Evolutionary conservation across 2,888 invertebrate genomes (phyloP).

Genomic region (Chymomyza fuscimana): DNA sequence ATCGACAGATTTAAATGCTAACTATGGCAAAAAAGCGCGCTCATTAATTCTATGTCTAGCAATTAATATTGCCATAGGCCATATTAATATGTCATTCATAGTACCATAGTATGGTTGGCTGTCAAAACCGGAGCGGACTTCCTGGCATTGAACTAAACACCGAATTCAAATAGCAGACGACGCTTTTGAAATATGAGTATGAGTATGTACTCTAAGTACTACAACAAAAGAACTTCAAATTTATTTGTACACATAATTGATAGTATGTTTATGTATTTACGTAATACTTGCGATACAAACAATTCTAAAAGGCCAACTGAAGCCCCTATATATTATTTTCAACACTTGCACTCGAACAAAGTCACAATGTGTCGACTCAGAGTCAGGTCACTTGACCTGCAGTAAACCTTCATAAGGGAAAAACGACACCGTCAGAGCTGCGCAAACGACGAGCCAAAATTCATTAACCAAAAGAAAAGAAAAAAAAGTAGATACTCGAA

Average conservation of each 20-base stretch:
- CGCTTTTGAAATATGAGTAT: conserved; percentile 58
- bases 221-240: conserved; percentile 27
- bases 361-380: conserved; percentile 34
- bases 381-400: conserved; percentile 63
- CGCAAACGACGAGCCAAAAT: conserved; percentile 17
- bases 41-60: background rate
- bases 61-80: background rate
- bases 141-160: conserved; percentile 61
- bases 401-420: conserved; percentile 44
- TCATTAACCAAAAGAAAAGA: conserved; percentile 39
- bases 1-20: background rate
- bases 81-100: conserved; percentile 1
- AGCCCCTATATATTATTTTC: conserved; percentile 54
- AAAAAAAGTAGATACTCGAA: conserved; percentile 23
- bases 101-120: background rate
- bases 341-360: conserved; percentile 32
- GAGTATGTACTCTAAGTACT: background rate
- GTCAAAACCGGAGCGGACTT: conserved; percentile 64
- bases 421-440: conserved; percentile 33
- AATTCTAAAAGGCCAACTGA: conserved; percentile 52
- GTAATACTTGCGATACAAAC: background rate
- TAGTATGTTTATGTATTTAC: conserved; percentile 4
- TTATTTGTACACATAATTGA: background rate
- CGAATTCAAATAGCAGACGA: conserved; percentile 30
- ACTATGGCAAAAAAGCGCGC: background rate